A percentile compares a stretch with the other conserved stretches of the same genome.
Conservation (phyloP, 2,113 vertebrate genomes). For the Ginglymostoma cirratum region DNA sequence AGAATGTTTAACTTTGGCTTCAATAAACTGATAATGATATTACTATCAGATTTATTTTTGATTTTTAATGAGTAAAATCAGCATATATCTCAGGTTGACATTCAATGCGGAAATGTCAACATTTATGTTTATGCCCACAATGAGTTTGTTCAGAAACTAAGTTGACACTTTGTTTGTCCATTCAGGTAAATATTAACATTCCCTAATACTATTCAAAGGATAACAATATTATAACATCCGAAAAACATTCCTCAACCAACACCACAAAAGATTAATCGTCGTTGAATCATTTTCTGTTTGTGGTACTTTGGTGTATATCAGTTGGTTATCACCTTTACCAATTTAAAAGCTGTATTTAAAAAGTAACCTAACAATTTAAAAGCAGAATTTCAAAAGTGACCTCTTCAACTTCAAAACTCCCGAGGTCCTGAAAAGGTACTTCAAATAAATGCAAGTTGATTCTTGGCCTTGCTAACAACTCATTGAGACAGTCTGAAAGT, state of each 20-base stretch:
- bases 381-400: not conserved
- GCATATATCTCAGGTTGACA: not conserved
- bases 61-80: not conserved
- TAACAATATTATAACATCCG: not conserved
- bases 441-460: not conserved
- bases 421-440: not conserved
- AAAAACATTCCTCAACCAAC: not conserved
- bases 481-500: not conserved
- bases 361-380: not conserved
- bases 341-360: not conserved
- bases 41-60: not conserved
- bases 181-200: not conserved
- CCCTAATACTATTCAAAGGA: not conserved
- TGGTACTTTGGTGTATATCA: not conserved
- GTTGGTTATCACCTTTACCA: not conserved
- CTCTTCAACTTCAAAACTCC: not conserved
- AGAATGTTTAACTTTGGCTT: not conserved
- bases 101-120: not conserved
- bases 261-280: not conserved
- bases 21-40: not conserved
- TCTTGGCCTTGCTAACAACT: not conserved
- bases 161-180: not conserved
- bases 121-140: no score
- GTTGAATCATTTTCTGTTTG: not conserved
- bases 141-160: not conserved